Evolutionary conservation across 2,888 invertebrate genomes (phyloP), one percentile per base, ranked within the genome.

Genomic region (Andrena marginata): DNA sequence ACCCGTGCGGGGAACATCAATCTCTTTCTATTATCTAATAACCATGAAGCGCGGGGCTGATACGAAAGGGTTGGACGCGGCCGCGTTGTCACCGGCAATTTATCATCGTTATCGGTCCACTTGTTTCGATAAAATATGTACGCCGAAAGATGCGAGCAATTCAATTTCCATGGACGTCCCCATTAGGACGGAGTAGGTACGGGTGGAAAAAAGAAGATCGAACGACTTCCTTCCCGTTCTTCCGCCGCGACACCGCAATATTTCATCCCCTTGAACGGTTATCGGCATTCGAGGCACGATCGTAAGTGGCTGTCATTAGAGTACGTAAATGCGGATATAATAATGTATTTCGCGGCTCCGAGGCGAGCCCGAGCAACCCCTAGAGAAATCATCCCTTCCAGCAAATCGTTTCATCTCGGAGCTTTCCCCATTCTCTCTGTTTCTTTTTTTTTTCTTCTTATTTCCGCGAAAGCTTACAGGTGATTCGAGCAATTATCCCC

Each of bases 231-330:
- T 68, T 59, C 70, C 42, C 82, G 83, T 69, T 59, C 64, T 42
- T 35, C 29, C 33, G 60, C 42, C 76, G 20, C 63, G 54, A 54
- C 77, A 68, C 54, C 63, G 78, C 69, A 74, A 87, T 87, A 87
- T 87, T 79, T 86, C 85, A 70, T 69, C 49, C 56, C 51, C 26
- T 16, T 31, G 62, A 10, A 16, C 48, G 65, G 77, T 73, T 87
- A 85, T 85, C 77, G 87, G 77, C 63, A 78, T 85, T 79, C 85
- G 56, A 51, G 65, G 74, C 68, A 74, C 81, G 73, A 71, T 68
- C 79, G 69, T 82, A 82, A 86, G 69, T 77, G 80, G 79, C 54
- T 77, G 77, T 82, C 85, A 77, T 87, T 86, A 85, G 73, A 72
- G 76, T 68, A 59, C 64, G 82, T 80, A 86, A 86, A 80, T 77